phyloP scores from a whole-genome alignment of 2,888 invertebrate genomes.

The Drosophila pseudotalamancana region DNA sequence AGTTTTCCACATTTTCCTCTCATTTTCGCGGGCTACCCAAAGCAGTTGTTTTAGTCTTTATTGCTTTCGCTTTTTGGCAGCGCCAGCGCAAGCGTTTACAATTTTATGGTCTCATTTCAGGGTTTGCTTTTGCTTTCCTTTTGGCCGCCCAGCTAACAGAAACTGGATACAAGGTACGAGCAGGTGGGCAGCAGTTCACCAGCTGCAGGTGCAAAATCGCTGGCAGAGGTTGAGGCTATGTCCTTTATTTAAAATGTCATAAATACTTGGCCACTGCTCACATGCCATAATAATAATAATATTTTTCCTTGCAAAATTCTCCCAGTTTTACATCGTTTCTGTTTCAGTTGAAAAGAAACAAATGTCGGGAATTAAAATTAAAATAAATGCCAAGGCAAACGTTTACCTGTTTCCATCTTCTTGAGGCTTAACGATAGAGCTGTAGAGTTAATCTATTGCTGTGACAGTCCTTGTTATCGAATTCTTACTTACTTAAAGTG shows the following conservation, averaged over 20 bases:
- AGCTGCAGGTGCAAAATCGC: conserved; percentile 23
- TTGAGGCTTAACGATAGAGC: no score
- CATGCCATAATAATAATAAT: conserved; percentile 23
- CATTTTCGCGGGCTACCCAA: conserved; percentile 7
- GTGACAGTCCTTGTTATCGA: no score
- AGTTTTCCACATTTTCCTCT: not conserved
- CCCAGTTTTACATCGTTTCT: not conserved
- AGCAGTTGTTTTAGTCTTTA: conserved; percentile 73
- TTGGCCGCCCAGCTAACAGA: conserved; percentile 5
- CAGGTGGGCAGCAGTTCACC: not conserved
- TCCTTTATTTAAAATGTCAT: conserved; percentile 65
- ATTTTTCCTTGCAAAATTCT: conserved; percentile 9
- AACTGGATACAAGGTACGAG: not conserved
- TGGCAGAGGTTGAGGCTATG: conserved; percentile 12
- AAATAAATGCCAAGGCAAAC: not conserved
- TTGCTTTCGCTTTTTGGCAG: conserved; percentile 52
- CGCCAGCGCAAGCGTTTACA: conserved; percentile 46
- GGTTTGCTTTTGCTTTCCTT: conserved; percentile 33
- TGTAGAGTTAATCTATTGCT: no score
- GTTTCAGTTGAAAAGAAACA: not conserved
- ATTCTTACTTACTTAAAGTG: not conserved
- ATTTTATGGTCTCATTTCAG: conserved; percentile 67
- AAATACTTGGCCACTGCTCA: conserved; percentile 43
- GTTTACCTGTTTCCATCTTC: not conserved
- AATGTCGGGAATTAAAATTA: not conserved